Percentiles rank a stretch among this genome's conserved stretches.
These are phyloP conservation scores for Drosophila busckii DNA, from an alignment of 1,140 invertebrate genomes.

Conservation along the genomic window DNA sequence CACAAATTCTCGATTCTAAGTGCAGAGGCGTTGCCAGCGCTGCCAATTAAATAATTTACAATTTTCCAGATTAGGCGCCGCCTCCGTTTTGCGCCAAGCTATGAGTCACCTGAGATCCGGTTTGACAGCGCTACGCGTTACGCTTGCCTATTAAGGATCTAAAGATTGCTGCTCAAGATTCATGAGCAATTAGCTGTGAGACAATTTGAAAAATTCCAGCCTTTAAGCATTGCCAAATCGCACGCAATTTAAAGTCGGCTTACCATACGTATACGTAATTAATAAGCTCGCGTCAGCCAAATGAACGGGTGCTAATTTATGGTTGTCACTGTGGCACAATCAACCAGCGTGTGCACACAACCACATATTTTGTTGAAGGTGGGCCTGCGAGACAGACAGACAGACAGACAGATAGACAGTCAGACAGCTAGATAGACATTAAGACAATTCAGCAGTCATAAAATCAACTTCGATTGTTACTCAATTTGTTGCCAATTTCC, in stretches of 20 bases:
- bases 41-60: slow-evolving; percentile 40
- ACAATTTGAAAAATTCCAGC: slow-evolving; percentile 27
- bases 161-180: slow-evolving; percentile 12
- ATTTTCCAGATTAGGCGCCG: slow-evolving; percentile 40
- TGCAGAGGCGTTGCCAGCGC: slow-evolving; percentile 33
- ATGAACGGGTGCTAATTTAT: slow-evolving; percentile 37
- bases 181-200: slow-evolving; percentile 26
- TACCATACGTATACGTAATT: slow-evolving; percentile 33
- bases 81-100: slow-evolving; percentile 14
- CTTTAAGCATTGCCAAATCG: slow-evolving; percentile 10
- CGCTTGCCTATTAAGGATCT: slow-evolving; percentile 31
- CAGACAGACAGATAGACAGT: background rate
- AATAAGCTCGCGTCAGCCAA: slow-evolving; percentile 27
- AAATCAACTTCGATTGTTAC: slow-evolving; percentile 23
- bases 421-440: background rate
- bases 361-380: slow-evolving; percentile 10
- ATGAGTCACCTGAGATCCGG: slow-evolving; percentile 34
- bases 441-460: background rate
- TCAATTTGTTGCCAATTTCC: slow-evolving; percentile 29
- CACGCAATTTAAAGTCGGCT: slow-evolving; percentile 10
- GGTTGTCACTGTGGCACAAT: slow-evolving; percentile 33
- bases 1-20: slow-evolving; percentile 17
- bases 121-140: slow-evolving; percentile 12
- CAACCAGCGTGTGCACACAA: slow-evolving; percentile 2
- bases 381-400: slow-evolving; percentile 12